phyloP scores from a whole-genome alignment of 2,797 vertebrate species.

The Momotus momota region DNA sequence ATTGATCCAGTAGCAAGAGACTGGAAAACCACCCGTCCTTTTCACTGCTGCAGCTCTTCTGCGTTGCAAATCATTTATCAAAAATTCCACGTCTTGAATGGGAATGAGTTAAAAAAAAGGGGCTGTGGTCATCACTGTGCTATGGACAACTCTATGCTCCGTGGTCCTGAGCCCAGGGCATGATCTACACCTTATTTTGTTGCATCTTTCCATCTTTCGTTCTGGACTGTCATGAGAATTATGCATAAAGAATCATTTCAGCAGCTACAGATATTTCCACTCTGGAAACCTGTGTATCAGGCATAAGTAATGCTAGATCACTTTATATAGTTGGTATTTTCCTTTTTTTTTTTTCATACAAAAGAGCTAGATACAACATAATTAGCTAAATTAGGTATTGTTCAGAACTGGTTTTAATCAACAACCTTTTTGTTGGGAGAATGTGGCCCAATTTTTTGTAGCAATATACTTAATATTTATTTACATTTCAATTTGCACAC shows the following conservation, averaged over 20 bases:
- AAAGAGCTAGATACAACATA: not conserved
- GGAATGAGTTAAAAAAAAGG: not conserved
- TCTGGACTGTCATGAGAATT: not conserved
- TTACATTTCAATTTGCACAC: not conserved
- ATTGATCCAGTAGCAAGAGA: not conserved
- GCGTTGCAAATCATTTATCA: not conserved
- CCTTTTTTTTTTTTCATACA: not conserved
- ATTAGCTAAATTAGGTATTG: not conserved
- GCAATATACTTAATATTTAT: not conserved
- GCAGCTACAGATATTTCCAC: not conserved
- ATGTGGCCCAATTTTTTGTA: not conserved
- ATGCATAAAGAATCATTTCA: not conserved
- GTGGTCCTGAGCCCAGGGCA: not conserved
- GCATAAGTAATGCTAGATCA: not conserved
- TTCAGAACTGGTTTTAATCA: not conserved
- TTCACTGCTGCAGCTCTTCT: not conserved
- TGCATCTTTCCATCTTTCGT: not conserved
- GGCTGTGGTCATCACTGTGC: not conserved
- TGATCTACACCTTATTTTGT: not conserved
- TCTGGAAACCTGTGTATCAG: not conserved
- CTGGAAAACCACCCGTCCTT: not conserved
- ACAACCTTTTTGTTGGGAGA: not conserved
- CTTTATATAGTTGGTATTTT: not conserved
- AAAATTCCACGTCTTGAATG: not conserved
- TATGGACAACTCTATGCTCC: not conserved